Evolutionary conservation across 2,888 invertebrate genomes (phyloP), one percentile per base, ranked within the genome.

Genomic region (Pollenia griseotomentosa): DNA sequence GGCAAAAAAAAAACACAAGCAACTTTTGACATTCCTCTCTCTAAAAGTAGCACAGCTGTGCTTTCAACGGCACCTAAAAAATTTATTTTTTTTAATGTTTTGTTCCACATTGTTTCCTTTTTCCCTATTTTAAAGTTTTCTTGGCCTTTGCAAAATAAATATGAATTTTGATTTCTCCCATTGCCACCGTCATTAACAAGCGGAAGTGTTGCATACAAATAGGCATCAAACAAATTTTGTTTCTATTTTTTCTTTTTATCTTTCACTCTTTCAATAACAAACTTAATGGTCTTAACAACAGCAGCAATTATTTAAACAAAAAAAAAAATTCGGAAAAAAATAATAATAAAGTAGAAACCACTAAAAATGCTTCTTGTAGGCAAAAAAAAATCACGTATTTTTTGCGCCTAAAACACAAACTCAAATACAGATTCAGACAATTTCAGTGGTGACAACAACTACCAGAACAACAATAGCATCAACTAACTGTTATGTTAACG

Each of bases 121-220:
- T 33, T 33, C 3, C 33, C 33, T 33, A 2, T 33, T 33, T 33
- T 6, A 6, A 33, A 33, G 33, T 33, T 33, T 19, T 23, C 14
- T 48, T 48, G 48, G 23, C 48, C 23, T 48, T 33, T 33, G 4
- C 33, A 33, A 33, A 33, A 0, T 6, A 5, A 33, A 33, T 6
- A 33, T 6, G 33, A 33, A 33, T 33, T 33, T 33, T 33, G 4
- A 33, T 33, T 6, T 33, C 33, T 33, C 6, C 33, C 33, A 33
- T 6, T 33, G 1, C 33, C 11, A 4, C 23, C 11, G 12, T 33
- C 9, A 59, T 59, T 59, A 23, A 57, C 59, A 79, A 46, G 71
- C 71, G 71, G 61, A 85, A 78, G 61, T 86, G 70, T 74, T 79
- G 86, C 86, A 79, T 86, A 79, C 70, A 86, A 83, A 79, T 70